Conservation (phyloP, 2,888 invertebrate genomes). For the Craniophora ligustri region DNA sequence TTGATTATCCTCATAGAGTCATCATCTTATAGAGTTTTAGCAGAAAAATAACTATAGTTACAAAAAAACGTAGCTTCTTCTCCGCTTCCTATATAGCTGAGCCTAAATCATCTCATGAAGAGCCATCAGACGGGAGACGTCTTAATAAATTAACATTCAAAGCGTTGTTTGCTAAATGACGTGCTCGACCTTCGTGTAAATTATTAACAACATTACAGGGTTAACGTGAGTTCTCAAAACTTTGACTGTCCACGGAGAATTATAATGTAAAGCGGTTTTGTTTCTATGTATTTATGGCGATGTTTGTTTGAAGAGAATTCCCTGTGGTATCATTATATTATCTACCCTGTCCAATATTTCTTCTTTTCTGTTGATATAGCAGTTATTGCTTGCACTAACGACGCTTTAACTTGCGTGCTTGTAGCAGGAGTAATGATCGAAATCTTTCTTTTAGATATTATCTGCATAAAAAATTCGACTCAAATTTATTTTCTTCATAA, state of each 20-base stretch:
- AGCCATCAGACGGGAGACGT: conserved; percentile 43
- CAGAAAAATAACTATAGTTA: no score
- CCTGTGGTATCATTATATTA: no score
- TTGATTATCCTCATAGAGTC: not conserved
- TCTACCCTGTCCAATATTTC: no score
- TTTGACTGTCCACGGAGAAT: conserved; percentile 35
- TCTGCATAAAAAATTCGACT: no score
- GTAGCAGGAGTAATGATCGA: no score
- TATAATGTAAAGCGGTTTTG: conserved; percentile 35
- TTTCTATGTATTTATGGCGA: not conserved
- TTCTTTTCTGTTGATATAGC: no score
- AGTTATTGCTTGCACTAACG: no score
- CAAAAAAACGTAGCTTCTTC: no score
- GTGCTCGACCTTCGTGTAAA: conserved; percentile 53
- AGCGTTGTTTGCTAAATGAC: conserved; percentile 50
- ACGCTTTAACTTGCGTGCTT: no score
- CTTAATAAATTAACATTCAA: conserved; percentile 58
- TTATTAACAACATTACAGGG: conserved; percentile 51
- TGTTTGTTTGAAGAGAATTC: not conserved
- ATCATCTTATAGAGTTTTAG: no score
- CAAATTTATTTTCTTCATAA: no score
- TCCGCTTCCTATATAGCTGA: conserved; percentile 3
- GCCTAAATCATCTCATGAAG: conserved; percentile 15
- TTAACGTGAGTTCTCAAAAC: conserved; percentile 46
- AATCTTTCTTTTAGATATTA: no score